A percentile compares a stretch with the other conserved stretches of the same genome.
Evolutionary conservation across 2,888 invertebrate genomes (phyloP).

Genomic region (Leptopilina myrica): DNA sequence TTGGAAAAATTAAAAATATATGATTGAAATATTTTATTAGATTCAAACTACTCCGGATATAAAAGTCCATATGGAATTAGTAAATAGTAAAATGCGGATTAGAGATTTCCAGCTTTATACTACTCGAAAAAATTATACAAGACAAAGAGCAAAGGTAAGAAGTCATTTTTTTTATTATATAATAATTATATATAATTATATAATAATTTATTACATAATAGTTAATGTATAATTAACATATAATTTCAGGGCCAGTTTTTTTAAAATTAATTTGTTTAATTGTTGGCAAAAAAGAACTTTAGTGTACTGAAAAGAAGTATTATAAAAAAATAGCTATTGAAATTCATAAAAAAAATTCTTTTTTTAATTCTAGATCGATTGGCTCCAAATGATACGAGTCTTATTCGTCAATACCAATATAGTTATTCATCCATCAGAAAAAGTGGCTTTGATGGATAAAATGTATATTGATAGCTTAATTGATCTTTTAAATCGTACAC

Average conservation of each 20-base stretch:
- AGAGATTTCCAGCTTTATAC: constrained; percentile 45
- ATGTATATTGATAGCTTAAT: constrained; percentile 46
- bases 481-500: constrained; percentile 47
- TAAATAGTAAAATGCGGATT: constrained; percentile 46
- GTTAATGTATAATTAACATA: too few relatives aligned
- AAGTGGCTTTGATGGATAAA: constrained; percentile 47
- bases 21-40: neutral
- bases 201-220: too few relatives aligned
- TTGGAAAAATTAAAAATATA: too few relatives aligned
- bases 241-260: too few relatives aligned
- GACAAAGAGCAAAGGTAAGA: constrained; percentile 20
- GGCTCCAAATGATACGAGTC: constrained; percentile 44
- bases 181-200: too few relatives aligned
- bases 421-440: constrained; percentile 41
- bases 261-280: too few relatives aligned
- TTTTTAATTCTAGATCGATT: constrained; percentile 49
- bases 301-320: too few relatives aligned
- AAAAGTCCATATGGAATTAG: constrained; percentile 35
- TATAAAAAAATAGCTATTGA: too few relatives aligned
- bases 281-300: too few relatives aligned
- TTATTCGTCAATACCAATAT: constrained; percentile 41
- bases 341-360: too few relatives aligned
- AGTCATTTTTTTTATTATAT: too few relatives aligned
- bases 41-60: constrained; percentile 35
- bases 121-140: constrained; percentile 5